Conservation (phyloP, 2,888 invertebrate species). For the Exocentrus adspersus region DNA sequence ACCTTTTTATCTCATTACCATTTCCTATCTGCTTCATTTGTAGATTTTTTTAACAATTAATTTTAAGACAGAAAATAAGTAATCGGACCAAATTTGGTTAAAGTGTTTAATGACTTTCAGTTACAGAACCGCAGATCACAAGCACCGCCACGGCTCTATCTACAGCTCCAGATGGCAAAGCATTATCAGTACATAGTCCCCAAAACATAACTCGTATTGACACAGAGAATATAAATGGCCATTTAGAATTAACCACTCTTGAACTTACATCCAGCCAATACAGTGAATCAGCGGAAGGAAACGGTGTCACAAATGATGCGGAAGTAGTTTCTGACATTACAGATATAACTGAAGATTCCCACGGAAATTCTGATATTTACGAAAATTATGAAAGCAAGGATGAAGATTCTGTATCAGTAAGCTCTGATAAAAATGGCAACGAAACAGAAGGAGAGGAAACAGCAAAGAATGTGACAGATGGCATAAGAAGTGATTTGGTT, state of each 20-base stretch:
- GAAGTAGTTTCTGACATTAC: not conserved
- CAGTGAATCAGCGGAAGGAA: not conserved
- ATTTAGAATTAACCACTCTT: slow-evolving; percentile 32
- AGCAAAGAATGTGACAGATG: slow-evolving; percentile 9
- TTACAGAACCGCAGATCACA: not conserved
- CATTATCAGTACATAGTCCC: slow-evolving; percentile 8
- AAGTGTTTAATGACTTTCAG: slow-evolving; percentile 5
- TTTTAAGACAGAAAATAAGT: too few species aligned
- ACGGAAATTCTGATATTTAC: not conserved
- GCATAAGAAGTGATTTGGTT: slow-evolving; percentile 5
- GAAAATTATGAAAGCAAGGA: not conserved
- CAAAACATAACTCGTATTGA: slow-evolving; percentile 31
- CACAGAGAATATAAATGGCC: slow-evolving; percentile 34
- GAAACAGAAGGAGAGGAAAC: slow-evolving; percentile 4
- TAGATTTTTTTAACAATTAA: too few species aligned
- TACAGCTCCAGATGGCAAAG: not conserved
- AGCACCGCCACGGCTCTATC: not conserved
- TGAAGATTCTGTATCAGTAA: not conserved
- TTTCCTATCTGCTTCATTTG: too few species aligned
- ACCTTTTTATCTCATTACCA: too few species aligned
- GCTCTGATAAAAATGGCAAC: not conserved
- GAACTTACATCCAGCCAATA: slow-evolving; percentile 24
- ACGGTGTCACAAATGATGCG: not conserved
- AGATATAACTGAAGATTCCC: not conserved
- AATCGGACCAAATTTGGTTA: too few species aligned